Evolutionary conservation across 23 tunicate species (phyloP).

Genomic region (Trididemnum nubilum): DNA sequence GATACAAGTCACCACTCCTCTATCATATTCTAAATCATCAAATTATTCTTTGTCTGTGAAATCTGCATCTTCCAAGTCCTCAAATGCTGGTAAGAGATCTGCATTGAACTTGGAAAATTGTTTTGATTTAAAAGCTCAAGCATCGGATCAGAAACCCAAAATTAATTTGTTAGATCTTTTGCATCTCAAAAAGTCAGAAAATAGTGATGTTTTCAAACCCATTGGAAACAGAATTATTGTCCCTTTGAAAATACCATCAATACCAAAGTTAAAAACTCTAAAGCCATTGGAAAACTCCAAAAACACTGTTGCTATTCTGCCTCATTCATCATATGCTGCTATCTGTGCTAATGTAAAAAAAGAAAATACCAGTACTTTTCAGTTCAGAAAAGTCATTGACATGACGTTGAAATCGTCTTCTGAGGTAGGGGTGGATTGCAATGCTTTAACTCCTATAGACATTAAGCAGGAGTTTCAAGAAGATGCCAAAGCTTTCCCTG

Average conservation of each 20-base stretch:
- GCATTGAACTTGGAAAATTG: too few species aligned
- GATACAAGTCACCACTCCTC: too few species aligned
- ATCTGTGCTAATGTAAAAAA: neutral
- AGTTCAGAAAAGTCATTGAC: neutral
- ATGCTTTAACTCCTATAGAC: neutral
- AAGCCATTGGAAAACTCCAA: neutral
- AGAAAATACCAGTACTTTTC: neutral
- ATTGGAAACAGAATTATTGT: constrained; percentile 54
- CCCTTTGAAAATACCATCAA: constrained; percentile 27
- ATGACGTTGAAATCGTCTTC: too few species aligned
- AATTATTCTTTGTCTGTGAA: too few species aligned
- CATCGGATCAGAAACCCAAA: neutral
- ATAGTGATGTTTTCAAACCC: constrained; percentile 34
- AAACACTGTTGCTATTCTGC: neutral
- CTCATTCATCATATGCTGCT: neutral
- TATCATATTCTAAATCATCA: too few species aligned
- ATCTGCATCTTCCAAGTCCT: too few species aligned
- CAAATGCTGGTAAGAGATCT: too few species aligned
- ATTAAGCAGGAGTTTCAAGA: neutral
- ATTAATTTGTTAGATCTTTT: neutral
- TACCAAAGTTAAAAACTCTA: neutral
- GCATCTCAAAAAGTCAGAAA: neutral
- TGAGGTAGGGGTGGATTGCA: neutral
- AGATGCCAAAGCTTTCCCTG: neutral
- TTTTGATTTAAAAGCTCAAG: too few species aligned